phyloP scores from a whole-genome alignment of 1,140 invertebrate genomes.

The Schmidtea mediterranea region DNA sequence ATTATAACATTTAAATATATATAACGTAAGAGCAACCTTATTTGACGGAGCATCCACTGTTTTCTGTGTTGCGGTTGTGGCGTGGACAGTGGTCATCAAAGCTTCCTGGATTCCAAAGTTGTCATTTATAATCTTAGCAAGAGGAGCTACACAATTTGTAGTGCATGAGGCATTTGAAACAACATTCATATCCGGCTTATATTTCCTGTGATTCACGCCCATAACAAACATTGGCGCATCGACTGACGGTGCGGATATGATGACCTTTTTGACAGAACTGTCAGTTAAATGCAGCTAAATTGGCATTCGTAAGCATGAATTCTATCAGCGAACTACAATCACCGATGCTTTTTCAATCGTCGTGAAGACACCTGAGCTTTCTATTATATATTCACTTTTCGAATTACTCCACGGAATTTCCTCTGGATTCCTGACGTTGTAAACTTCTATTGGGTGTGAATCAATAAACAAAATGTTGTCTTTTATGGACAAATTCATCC shows the following conservation, averaged over 20 bases:
- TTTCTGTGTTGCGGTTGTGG: conserved; percentile 88
- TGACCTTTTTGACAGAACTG: conserved; percentile 73
- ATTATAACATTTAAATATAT: too few relatives aligned
- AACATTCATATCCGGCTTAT: background rate
- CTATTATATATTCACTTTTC: conserved; percentile 73
- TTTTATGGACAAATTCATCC: conserved; percentile 40
- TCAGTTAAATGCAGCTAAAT: too few relatives aligned
- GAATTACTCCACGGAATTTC: conserved; percentile 58
- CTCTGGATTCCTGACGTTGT: conserved; percentile 35
- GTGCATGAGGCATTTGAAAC: conserved; percentile 70
- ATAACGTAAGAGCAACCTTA: too few relatives aligned
- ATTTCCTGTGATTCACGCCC: conserved; percentile 56
- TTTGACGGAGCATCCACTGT: conserved; percentile 79
- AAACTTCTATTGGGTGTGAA: conserved; percentile 28
- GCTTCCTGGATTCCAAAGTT: conserved; percentile 81
- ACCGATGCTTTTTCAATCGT: conserved; percentile 53
- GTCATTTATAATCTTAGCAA: conserved; percentile 78
- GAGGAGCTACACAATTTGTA: conserved; percentile 88
- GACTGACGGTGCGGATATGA: conserved; percentile 84
- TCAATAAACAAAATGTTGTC: conserved; percentile 52
- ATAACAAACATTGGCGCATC: conserved; percentile 91
- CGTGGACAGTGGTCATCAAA: conserved; percentile 94
- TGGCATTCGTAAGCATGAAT: too few relatives aligned
- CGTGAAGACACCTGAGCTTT: conserved; percentile 88
- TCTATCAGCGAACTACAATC: background rate